Conservation (phyloP, 2,888 invertebrate genomes). For the Coleophora deauratella region DNA sequence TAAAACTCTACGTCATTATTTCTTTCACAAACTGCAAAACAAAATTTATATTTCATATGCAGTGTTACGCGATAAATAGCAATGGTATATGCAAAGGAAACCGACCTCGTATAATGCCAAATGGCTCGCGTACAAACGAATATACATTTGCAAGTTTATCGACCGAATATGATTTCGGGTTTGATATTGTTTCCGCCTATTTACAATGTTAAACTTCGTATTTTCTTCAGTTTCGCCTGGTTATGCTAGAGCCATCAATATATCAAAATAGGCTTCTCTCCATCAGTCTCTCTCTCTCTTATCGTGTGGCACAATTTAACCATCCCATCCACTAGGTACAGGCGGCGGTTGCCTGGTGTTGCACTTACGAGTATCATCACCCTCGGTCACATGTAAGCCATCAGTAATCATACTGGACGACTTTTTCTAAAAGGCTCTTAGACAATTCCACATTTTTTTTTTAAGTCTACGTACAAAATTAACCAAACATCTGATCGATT, state of each 20-base stretch:
- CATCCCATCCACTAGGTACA: no score
- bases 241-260: background rate
- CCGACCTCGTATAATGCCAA: conserved; percentile 42
- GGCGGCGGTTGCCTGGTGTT: no score
- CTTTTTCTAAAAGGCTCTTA: no score
- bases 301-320: no score
- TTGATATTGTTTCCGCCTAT: conserved; percentile 23
- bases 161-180: conserved; percentile 36
- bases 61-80: conserved; percentile 40
- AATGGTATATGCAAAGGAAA: conserved; percentile 33
- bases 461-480: no score
- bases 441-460: no score
- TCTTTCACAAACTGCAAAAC: no score
- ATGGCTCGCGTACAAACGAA: conserved; percentile 48
- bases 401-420: no score
- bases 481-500: no score
- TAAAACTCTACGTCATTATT: no score
- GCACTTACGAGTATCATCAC: no score
- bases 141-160: conserved; percentile 50
- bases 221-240: background rate
- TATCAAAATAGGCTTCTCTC: background rate
- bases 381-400: no score
- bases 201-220: background rate
- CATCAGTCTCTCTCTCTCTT: background rate
- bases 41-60: conserved; percentile 19